phyloP scores from a whole-genome alignment of 2,797 vertebrate species.

The Chelon labrosus region DNA sequence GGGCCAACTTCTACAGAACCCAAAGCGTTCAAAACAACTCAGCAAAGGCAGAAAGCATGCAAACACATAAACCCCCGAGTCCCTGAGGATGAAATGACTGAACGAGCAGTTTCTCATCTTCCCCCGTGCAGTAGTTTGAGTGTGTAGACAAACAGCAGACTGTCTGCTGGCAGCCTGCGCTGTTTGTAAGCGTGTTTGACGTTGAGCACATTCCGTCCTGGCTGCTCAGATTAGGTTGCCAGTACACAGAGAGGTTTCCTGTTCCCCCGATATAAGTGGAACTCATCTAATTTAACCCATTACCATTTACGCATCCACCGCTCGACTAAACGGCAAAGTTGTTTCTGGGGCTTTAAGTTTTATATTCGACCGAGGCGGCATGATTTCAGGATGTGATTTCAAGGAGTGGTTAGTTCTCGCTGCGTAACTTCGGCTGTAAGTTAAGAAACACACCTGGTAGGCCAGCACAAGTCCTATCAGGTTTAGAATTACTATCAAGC shows the following conservation, averaged over 20 bases:
- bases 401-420: constrained; percentile 37
- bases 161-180: constrained; percentile 43
- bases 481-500: constrained; percentile 25
- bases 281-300: constrained; percentile 55
- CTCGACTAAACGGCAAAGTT: neutral
- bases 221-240: constrained; percentile 78
- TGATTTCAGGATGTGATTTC: constrained; percentile 39
- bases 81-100: no score
- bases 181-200: constrained; percentile 63
- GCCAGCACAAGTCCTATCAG: constrained; percentile 56
- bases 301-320: constrained; percentile 7
- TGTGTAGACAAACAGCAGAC: neutral
- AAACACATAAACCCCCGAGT: neutral
- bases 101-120: no score
- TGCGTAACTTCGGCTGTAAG: constrained; percentile 38
- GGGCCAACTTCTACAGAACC: neutral
- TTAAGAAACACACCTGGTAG: constrained; percentile 14
- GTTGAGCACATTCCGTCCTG: constrained; percentile 82
- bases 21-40: no score
- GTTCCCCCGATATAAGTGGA: constrained; percentile 66
- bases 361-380: neutral
- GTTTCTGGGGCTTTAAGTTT: constrained; percentile 3
- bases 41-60: neutral
- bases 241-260: constrained; percentile 75
- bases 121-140: neutral